phyloP scores from a whole-genome alignment of 2,888 invertebrate genomes.

The Spisula subtruncata region DNA sequence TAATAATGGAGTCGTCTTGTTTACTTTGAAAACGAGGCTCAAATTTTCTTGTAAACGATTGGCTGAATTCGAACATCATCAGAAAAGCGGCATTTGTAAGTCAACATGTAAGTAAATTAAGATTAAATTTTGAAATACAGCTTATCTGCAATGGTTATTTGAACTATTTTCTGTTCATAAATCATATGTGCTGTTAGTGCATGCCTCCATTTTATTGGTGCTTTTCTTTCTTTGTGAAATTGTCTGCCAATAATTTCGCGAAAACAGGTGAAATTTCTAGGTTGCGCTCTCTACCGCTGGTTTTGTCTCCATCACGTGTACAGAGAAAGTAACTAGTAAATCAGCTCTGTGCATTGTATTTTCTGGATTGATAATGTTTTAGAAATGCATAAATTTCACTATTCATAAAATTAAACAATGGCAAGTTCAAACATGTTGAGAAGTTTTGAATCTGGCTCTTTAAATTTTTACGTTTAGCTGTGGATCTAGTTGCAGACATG shows the following conservation, averaged over 20 bases:
- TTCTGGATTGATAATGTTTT: too few species aligned
- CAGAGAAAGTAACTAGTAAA: too few species aligned
- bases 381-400: too few species aligned
- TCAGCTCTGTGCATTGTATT: too few species aligned
- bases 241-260: neutral
- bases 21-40: conserved; percentile 68
- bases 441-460: neutral
- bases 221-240: neutral
- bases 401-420: neutral
- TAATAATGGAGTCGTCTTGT: conserved; percentile 48
- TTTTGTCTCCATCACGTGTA: neutral
- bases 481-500: too few species aligned
- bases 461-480: too few species aligned
- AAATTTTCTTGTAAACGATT: conserved; percentile 1
- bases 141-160: neutral
- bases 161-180: neutral
- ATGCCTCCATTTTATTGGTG: neutral
- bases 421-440: conserved; percentile 35
- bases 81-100: conserved; percentile 54
- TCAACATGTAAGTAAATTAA: conserved; percentile 7
- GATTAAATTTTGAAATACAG: neutral
- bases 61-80: conserved; percentile 56
- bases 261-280: neutral
- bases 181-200: neutral
- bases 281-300: neutral